Evolutionary conservation across 2,888 invertebrate species (phyloP).

Genomic region (Ischnura elegans): DNA sequence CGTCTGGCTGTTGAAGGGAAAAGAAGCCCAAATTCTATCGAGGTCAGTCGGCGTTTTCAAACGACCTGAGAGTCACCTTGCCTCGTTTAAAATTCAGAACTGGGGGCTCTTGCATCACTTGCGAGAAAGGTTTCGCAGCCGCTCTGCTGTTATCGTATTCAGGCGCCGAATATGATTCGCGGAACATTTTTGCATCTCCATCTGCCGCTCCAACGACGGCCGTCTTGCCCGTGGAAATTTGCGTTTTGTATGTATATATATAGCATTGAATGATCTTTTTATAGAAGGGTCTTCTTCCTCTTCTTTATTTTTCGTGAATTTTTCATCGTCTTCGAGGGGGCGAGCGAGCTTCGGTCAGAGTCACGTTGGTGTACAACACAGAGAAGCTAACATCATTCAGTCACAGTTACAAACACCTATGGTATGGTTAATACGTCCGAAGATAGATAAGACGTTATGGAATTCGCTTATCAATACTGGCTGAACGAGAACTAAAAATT

Average conservation of each 20-base stretch:
- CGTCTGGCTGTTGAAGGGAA: neutral
- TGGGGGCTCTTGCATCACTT: neutral
- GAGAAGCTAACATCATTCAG: too few species aligned
- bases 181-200: neutral
- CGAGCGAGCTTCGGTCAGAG: too few species aligned
- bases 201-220: neutral
- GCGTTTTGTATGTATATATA: neutral
- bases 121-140: neutral
- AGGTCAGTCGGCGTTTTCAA: neutral
- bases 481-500: too few species aligned
- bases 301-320: neutral
- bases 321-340: neutral
- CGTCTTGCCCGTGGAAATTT: neutral
- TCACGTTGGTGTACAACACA: too few species aligned
- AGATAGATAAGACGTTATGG: too few species aligned
- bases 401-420: too few species aligned
- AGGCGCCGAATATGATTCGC: neutral
- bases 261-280: neutral
- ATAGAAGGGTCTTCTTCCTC: neutral
- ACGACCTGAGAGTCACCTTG: neutral
- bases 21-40: neutral
- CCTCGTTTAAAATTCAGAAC: neutral
- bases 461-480: too few species aligned
- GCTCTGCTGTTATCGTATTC: neutral
- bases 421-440: too few species aligned